phyloP scores from a whole-genome alignment of 2,797 vertebrate species.

The Phoeniculus purpureus region DNA sequence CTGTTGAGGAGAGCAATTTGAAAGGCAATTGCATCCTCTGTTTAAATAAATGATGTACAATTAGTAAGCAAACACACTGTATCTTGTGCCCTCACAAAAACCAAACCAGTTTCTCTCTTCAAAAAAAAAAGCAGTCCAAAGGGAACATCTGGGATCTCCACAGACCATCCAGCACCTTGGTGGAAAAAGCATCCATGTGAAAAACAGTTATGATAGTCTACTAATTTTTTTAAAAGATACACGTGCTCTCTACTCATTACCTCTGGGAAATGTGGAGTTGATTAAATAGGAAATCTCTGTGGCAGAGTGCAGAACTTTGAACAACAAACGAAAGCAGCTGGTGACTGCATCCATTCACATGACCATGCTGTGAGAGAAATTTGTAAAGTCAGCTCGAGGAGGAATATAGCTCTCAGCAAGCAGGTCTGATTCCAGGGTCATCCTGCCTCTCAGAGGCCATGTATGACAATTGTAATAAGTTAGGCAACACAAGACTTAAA shows the following conservation, averaged over 20 bases:
- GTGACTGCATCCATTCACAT: constrained; percentile 1
- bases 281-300: constrained; percentile 30
- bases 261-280: not conserved
- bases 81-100: not conserved
- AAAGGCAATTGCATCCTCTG: not conserved
- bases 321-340: constrained; percentile 23
- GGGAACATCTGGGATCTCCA: not conserved
- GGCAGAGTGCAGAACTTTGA: constrained; percentile 12
- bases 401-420: not conserved
- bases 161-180: not conserved
- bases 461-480: not conserved
- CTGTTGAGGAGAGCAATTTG: not conserved
- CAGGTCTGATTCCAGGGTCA: not conserved
- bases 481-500: not conserved
- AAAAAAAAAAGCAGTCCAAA: not conserved
- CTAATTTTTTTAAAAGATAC: not conserved
- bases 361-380: not conserved
- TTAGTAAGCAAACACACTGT: not conserved
- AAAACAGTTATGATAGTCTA: not conserved
- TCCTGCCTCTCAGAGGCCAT: not conserved
- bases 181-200: not conserved
- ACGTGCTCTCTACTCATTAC: not conserved
- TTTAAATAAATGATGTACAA: not conserved
- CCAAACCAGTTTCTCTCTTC: not conserved
- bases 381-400: not conserved